A percentile compares a stretch with the other conserved stretches of the same genome.
phyloP scores from a whole-genome alignment of 2,888 invertebrate genomes.

The Brenthis hecate region DNA sequence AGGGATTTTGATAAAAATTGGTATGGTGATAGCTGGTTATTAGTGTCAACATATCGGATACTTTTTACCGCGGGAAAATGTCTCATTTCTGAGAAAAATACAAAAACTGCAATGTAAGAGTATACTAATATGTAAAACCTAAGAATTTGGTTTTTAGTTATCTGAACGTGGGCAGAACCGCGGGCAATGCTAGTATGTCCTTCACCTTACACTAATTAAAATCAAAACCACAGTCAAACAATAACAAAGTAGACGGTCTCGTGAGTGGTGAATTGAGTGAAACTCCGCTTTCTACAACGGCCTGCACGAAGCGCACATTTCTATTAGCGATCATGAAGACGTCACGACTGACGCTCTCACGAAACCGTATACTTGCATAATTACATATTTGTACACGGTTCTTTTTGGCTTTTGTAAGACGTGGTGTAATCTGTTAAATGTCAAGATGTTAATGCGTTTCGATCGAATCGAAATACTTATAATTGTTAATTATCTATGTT shows the following conservation, averaged over 20 bases:
- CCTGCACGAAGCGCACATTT: constrained; percentile 36
- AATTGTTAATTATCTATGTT: not conserved
- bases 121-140: too few relatives aligned
- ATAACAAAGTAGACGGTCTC: constrained; percentile 28
- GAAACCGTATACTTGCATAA: constrained; percentile 28
- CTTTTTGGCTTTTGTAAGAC: constrained; percentile 13
- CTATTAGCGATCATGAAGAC: constrained; percentile 37
- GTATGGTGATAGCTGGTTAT: too few relatives aligned
- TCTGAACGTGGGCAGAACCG: too few relatives aligned
- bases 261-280: constrained; percentile 35
- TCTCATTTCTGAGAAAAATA: too few relatives aligned
- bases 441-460: constrained; percentile 3
- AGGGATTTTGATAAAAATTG: too few relatives aligned
- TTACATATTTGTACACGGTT: constrained; percentile 24
- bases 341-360: constrained; percentile 38
- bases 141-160: too few relatives aligned
- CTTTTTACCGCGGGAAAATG: too few relatives aligned
- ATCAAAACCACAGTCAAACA: constrained; percentile 10
- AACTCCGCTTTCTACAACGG: constrained; percentile 42
- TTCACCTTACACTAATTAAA: not conserved
- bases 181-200: too few relatives aligned
- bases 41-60: too few relatives aligned
- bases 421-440: constrained; percentile 14
- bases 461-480: not conserved
- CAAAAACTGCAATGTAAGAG: too few relatives aligned